Evolutionary conservation across 1,140 invertebrate genomes (phyloP).

Genomic region (Limonius californicus): DNA sequence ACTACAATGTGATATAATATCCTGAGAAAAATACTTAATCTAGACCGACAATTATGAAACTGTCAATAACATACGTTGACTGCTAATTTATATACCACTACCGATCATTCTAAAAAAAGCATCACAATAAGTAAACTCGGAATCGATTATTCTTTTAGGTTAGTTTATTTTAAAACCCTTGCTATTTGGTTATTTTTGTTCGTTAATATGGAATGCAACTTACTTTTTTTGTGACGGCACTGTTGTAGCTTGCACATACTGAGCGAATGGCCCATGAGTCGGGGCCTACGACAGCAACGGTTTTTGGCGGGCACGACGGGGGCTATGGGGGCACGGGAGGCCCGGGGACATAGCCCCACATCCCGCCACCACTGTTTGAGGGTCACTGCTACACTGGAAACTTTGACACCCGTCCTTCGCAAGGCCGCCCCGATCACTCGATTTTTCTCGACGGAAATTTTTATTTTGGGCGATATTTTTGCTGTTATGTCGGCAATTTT

Average conservation of each 20-base stretch:
- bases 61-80: too few relatives aligned
- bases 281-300: slow-evolving; percentile 29
- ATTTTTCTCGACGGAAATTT: not conserved
- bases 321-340: slow-evolving; percentile 33
- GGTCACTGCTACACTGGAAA: slow-evolving; percentile 45
- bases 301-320: slow-evolving; percentile 28
- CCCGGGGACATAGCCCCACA: slow-evolving; percentile 47
- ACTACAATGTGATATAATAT: too few relatives aligned
- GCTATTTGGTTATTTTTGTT: too few relatives aligned
- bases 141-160: too few relatives aligned
- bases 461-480: slow-evolving; percentile 15
- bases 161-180: too few relatives aligned
- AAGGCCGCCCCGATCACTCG: slow-evolving; percentile 13
- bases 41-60: too few relatives aligned
- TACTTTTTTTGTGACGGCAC: slow-evolving; percentile 46
- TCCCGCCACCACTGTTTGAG: slow-evolving; percentile 48
- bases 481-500: not conserved
- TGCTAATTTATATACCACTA: too few relatives aligned
- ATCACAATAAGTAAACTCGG: too few relatives aligned
- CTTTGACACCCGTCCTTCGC: slow-evolving; percentile 32
- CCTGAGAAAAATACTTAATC: too few relatives aligned
- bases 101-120: too few relatives aligned
- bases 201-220: too few relatives aligned
- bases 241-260: slow-evolving; percentile 48
- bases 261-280: slow-evolving; percentile 47